Evolutionary conservation across 2,113 vertebrate species (phyloP), one percentile per base, ranked within the genome.

Genomic region (Rhadina sibilatrix): DNA sequence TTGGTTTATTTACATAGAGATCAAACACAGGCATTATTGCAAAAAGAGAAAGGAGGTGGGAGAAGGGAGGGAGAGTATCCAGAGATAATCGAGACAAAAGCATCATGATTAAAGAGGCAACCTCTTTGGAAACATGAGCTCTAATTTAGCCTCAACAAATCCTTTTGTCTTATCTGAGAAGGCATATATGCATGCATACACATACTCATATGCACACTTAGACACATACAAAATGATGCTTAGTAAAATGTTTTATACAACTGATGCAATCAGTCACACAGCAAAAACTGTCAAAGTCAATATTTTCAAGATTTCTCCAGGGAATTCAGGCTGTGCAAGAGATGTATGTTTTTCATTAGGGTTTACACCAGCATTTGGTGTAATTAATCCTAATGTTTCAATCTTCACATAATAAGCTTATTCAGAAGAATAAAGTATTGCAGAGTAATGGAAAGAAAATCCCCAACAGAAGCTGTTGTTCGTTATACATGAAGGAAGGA

Each of bases 361-460:
- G 68, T 96, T 98, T 97, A 84, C 59, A 91, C 84, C 95, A 95
- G 52, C 83, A 91, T 92, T 97, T 97, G 78, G 76, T 93, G 91
- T 97, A 97, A 98, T 98, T 98, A 98, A 97, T 97, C 92, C 93
- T 97, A 97, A 97, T 96, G 93, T 97, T 97, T 82, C 95, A 94
- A 91, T 98, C 96, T 97, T 92, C 92, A 87, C 91, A 96, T 97
- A 97, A 97, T 93, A 96, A 86, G 90, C 88, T 97, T 98, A 97
- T 96, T 93, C 78, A 90, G 76, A 96, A 98, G 90, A 97, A 93
- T 75, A 77, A 96, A 96, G 17, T 83, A 94, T 80, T 92, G 68
- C 54, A 91, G 56, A 82, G 81, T 70, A 77, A 21, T 56, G 44
- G 46, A 93, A 96, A 90, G 71, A 93, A 97, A 96, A 96, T 96